phyloP scores from a whole-genome alignment of 1,140 invertebrate genomes.

The Cherax destructor region DNA sequence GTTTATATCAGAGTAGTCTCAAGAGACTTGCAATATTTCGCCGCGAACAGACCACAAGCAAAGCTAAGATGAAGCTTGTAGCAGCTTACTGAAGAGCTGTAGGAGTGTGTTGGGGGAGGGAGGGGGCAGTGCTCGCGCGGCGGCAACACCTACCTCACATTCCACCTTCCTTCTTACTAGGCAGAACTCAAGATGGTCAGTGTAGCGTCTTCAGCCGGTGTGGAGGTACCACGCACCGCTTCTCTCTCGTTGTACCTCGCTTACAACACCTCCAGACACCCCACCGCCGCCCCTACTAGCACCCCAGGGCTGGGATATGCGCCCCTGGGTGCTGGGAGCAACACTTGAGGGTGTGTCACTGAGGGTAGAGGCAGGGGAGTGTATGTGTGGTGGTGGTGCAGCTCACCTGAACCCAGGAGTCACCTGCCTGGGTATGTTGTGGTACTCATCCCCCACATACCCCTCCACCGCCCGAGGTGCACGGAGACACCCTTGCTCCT shows the following conservation, averaged over 20 bases:
- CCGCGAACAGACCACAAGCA: too few relatives aligned
- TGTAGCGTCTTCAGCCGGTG: slow-evolving; percentile 24
- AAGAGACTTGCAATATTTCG: too few relatives aligned
- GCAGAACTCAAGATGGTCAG: slow-evolving; percentile 26
- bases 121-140: slow-evolving; percentile 22
- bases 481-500: too few relatives aligned
- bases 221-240: slow-evolving; percentile 18
- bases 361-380: neutral
- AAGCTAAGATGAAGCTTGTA: neutral
- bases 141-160: slow-evolving; percentile 27
- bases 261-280: neutral
- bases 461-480: too few relatives aligned
- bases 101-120: neutral
- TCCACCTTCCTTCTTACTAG: slow-evolving; percentile 31
- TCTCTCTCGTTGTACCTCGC: slow-evolving; percentile 1
- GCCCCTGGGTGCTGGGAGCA: neutral
- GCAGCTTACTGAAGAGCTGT: neutral
- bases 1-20: too few relatives aligned
- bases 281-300: neutral
- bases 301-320: neutral
- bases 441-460: neutral
- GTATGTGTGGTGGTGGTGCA: neutral
- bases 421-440: slow-evolving; percentile 32
- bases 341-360: neutral
- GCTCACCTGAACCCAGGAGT: neutral